Percentiles rank a stretch among this genome's conserved stretches.
phyloP scores from a whole-genome alignment of 2,113 vertebrate species.

The Hylia prasina region DNA sequence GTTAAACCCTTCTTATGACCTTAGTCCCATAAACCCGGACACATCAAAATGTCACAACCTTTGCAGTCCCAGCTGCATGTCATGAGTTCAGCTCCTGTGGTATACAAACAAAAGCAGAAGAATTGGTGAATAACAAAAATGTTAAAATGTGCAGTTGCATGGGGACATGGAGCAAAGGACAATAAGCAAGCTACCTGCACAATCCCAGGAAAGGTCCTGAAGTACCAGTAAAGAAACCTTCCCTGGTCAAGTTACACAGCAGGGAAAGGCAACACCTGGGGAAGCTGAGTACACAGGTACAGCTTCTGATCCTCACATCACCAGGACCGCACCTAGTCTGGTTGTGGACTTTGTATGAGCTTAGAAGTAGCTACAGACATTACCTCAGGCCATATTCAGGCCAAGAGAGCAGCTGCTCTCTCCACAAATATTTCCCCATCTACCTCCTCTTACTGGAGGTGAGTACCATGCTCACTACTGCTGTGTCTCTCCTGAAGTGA shows the following conservation, averaged over 20 bases:
- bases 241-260: background rate
- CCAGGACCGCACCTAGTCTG: background rate
- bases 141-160: background rate
- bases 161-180: background rate
- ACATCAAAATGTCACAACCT: background rate
- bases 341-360: background rate
- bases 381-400: background rate
- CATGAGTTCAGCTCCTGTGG: background rate
- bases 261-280: background rate
- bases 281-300: background rate
- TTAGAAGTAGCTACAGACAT: background rate
- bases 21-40: background rate
- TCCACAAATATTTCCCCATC: background rate
- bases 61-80: background rate
- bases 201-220: background rate
- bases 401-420: background rate
- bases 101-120: background rate
- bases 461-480: background rate
- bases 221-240: background rate
- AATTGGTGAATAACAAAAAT: background rate
- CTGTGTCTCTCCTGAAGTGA: background rate
- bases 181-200: background rate
- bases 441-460: background rate
- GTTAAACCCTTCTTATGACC: background rate
- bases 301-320: background rate